Percentiles rank a stretch among this genome's conserved stretches.
Evolutionary conservation across 2,113 vertebrate genomes (phyloP).

Genomic region (Strigops habroptila): DNA sequence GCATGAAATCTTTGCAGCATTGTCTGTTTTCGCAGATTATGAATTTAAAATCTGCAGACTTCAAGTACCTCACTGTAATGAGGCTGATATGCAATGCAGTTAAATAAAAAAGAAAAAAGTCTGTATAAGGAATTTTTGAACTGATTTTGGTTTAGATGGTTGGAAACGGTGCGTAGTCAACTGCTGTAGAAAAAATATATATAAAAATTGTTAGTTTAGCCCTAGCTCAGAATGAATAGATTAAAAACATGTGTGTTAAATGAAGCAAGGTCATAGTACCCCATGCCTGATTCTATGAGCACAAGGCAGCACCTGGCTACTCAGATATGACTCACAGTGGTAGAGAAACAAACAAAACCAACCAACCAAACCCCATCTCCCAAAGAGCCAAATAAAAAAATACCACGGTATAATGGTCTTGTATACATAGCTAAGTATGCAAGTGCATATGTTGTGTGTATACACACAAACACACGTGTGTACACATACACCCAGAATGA

Average conservation of each 20-base stretch:
- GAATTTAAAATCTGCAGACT: background rate
- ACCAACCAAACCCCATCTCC: background rate
- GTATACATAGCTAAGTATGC: too few relatives aligned
- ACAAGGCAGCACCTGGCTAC: background rate
- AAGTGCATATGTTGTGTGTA: accelerated
- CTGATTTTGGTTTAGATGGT: background rate
- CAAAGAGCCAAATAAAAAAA: background rate
- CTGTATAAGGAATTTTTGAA: background rate
- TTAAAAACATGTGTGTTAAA: background rate
- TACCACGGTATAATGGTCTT: background rate
- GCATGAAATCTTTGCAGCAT: background rate
- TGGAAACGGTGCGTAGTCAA: background rate
- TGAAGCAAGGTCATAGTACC: background rate
- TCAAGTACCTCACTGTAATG: background rate
- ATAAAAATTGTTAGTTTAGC: background rate
- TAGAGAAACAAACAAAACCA: background rate
- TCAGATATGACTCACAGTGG: background rate
- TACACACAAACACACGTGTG: background rate
- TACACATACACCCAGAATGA: background rate
- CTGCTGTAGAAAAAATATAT: background rate
- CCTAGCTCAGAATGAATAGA: background rate
- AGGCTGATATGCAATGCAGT: background rate
- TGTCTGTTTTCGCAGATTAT: background rate
- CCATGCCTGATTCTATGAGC: background rate
- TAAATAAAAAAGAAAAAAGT: background rate